These are phyloP conservation scores for Anomalospiza imberbis DNA, from an alignment of 2,797 vertebrate genomes.

Conservation along the genomic window DNA sequence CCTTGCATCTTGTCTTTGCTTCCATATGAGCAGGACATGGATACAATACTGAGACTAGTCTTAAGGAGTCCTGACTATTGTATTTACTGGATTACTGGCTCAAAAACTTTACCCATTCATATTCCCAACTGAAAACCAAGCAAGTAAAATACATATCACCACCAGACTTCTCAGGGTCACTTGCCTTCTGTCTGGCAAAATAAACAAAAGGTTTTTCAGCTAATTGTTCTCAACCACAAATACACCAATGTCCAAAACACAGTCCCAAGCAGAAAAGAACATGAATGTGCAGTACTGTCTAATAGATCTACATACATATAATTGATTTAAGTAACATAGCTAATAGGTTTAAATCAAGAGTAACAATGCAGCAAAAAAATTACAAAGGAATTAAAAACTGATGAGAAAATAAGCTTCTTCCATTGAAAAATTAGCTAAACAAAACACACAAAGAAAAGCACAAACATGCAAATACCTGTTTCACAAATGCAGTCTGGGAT, in stretches of 20 bases:
- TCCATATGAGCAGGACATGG: background rate
- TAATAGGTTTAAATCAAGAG: background rate
- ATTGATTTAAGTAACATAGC: background rate
- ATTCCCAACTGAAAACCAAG: background rate
- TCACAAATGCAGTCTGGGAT: background rate
- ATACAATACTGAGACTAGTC: background rate
- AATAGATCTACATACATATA: background rate
- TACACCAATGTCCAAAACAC: background rate
- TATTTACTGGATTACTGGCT: background rate
- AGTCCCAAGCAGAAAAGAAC: background rate
- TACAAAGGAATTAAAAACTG: background rate
- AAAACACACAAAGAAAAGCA: background rate
- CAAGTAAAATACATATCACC: background rate
- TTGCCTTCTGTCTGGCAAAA: background rate
- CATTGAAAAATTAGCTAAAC: background rate
- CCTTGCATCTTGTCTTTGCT: slow-evolving; percentile 51
- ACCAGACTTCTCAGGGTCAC: background rate
- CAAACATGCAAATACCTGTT: background rate
- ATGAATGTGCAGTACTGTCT: background rate
- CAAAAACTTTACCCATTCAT: background rate
- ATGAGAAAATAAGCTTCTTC: background rate
- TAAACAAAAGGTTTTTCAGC: background rate
- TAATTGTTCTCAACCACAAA: background rate
- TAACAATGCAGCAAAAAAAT: background rate
- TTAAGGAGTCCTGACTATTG: background rate